Evolutionary conservation across 2,113 vertebrate genomes (phyloP), one percentile per base, ranked within the genome.

Genomic region (Hippoglossus stenolepis): DNA sequence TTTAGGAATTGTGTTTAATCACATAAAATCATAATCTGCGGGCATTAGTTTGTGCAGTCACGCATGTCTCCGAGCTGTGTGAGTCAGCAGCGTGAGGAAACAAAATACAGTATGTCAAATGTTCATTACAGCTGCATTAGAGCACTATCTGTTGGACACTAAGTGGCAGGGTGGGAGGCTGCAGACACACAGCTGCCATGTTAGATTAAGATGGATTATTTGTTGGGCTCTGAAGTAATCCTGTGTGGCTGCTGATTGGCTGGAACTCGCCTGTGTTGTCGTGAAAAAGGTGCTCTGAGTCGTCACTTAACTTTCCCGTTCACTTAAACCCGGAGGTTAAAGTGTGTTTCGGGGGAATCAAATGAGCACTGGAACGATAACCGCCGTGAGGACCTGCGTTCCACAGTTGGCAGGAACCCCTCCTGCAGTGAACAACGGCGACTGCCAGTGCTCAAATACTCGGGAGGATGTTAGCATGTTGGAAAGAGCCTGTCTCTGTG

Each of bases 131-230:
- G 71, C 62, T 49, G 65, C 83, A 81, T 81, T 85, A 83, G 63
- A 53, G 71, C 85, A 68, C 51, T 76, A 66, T 79, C 78, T 80
- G 70, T 83, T 82, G 78, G 71, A 75, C 72, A 12, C 65, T 73
- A 85, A 88, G 75, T 81, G 84, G 84, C 69, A 74, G 70, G 75
- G 56, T 70, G 85, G 83, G 75, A 87, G 79, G 83, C 69, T 72
- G 21, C 79, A 61, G 62, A 82, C 56, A 40, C 84, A 73, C 87
- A 85, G 85, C 74, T 88, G 85, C 82, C 84, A 75, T 45, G 54
- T 49, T 75, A 77, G 83, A 89, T 89, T 79, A 85, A 83, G 59
- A 89, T 81, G 87, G 82, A 89, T 91, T 91, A 87, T 84, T 83
- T 80, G 81, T 86, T 86, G 83, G 76, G 75, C 76, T 72, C 73